Evolutionary conservation across 2,113 vertebrate genomes (phyloP).

Genomic region (Helogale parvula): DNA sequence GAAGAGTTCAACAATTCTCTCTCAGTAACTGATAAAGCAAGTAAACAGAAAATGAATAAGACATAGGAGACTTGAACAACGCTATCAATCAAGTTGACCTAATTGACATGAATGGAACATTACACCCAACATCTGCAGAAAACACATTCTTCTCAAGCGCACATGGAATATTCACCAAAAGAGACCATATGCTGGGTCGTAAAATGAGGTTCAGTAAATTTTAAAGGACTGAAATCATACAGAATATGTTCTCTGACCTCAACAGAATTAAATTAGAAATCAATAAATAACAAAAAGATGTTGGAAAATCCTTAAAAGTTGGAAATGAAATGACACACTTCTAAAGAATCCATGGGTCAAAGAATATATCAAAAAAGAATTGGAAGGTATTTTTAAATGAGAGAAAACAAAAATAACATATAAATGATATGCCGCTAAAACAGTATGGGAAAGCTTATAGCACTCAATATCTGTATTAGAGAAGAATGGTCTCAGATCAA

Average conservation of each 20-base stretch:
- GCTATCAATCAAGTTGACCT: constrained; percentile 38
- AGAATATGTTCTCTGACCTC: constrained; percentile 28
- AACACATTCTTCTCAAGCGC: background rate
- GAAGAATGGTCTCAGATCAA: constrained; percentile 24
- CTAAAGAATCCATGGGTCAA: background rate
- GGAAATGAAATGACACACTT: constrained; percentile 16
- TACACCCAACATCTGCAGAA: constrained; percentile 2
- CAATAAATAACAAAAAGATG: constrained; percentile 39
- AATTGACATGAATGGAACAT: constrained; percentile 4
- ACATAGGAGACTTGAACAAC: constrained; percentile 29
- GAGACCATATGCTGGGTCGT: background rate
- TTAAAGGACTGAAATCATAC: constrained; percentile 26
- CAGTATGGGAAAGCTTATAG: background rate
- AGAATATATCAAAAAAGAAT: background rate
- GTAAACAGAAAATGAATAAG: constrained; percentile 14
- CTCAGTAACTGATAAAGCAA: constrained; percentile 43
- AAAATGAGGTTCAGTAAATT: constrained; percentile 34
- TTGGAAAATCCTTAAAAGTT: constrained; percentile 43
- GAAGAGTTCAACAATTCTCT: constrained; percentile 25
- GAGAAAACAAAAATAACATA: constrained; percentile 12
- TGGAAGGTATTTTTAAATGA: constrained; percentile 30
- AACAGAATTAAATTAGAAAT: constrained; percentile 55
- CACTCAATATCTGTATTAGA: background rate
- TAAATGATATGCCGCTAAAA: background rate
- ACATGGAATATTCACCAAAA: background rate